Base-by-base conservation (phyloP, 2,797 vertebrate genomes). In the Masticophis lateralis region DNA sequence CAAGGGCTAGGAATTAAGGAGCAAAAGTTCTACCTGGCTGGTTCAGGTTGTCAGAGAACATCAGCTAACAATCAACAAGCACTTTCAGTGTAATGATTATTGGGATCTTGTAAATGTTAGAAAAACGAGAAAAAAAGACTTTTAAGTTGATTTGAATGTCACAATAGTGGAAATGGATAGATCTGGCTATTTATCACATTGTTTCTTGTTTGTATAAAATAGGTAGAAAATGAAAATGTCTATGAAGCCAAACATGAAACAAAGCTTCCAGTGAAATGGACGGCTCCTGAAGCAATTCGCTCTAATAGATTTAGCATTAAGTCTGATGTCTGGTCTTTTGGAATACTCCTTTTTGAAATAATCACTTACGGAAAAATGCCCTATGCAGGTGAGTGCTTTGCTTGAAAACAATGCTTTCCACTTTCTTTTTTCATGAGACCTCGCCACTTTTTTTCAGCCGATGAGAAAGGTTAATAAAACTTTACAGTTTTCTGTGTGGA, bases 281-380 rank as follows among this genome's bases (percentile, higher is more conserved):
- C 99, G 0, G 99, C 99, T 16, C 99, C 98, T 0, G 99, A 99
- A 97, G 99, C 98, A 87, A 98, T 99, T 74, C 95, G 94, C 22
- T 94, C 95, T n/a, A 98, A 97, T 97, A 98, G 97, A 96, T 99
- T 99, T 97, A 98, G 97, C 93, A 97, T 99, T 96, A 99, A 99
- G 95, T 99, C 99, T 0, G 99, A 99, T 60, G 97, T 99, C 60
- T 99, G 99, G 99, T 99, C 99, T 37, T 99, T 99, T 96, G 99
- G 99, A 83, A 97, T 99, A 95, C 97, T 99, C 94, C 97, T 99
- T 89, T 98, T 98, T 96, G 99, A 99, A 98, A 99, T 99, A 96
- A 96, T 99, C 95, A 99, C 99, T 27, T 99, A 98, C 0, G 99
- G 99, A 93, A 98, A 99, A 97, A 98, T 97, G 97, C 99, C 99